phyloP scores from a whole-genome alignment of 2,113 vertebrate genomes.

The Planiliza haematocheilus region DNA sequence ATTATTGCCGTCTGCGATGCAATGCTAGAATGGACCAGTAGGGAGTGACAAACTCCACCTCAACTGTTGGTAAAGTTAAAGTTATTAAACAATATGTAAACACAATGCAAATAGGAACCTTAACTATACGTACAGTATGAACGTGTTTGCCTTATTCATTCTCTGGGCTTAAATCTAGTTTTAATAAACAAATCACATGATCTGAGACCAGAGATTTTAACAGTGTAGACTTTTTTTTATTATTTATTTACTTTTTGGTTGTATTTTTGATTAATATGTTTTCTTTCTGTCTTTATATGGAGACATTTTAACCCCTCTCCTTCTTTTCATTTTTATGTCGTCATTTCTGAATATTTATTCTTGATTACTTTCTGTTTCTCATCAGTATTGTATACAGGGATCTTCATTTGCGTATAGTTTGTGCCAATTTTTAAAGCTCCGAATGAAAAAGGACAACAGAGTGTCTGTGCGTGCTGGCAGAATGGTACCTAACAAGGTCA shows the following conservation, averaged over 20 bases:
- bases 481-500: conserved; percentile 61
- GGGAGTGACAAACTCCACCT: conserved; percentile 63
- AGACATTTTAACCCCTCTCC: background rate
- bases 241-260: background rate
- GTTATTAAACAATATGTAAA: conserved; percentile 20
- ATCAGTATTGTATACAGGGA: conserved; percentile 62
- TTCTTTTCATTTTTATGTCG: conserved; percentile 23
- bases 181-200: background rate
- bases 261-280: no score
- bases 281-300: background rate
- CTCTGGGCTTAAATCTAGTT: conserved; percentile 39
- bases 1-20: conserved; percentile 46
- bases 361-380: conserved; percentile 51
- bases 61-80: conserved; percentile 41
- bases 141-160: conserved; percentile 81
- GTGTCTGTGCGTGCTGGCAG: conserved; percentile 65
- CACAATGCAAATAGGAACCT: conserved; percentile 71
- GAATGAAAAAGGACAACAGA: conserved; percentile 51
- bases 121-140: conserved; percentile 72
- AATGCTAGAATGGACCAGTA: conserved; percentile 51
- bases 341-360: conserved; percentile 57
- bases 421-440: conserved; percentile 75
- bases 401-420: conserved; percentile 74
- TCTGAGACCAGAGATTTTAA: background rate
- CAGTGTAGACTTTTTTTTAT: background rate